Percentiles rank a stretch among this genome's conserved stretches.
phyloP scores from a whole-genome alignment of 2,888 invertebrate species.

The Gisinianus flammeolus region DNA sequence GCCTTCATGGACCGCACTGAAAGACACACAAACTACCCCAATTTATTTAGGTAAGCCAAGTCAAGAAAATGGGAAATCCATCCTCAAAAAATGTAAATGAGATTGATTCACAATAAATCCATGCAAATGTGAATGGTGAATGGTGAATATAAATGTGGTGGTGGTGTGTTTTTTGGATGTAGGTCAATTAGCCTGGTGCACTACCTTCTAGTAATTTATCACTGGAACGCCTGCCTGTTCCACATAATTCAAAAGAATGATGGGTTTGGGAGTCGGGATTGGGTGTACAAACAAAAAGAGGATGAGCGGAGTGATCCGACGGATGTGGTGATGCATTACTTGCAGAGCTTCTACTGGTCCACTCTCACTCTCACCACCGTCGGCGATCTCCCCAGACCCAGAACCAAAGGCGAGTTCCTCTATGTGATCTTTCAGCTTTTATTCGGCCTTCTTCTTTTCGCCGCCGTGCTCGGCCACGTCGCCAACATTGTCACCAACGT shows the following conservation, averaged over 20 bases:
- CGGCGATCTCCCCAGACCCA: constrained; percentile 54
- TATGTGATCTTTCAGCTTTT: constrained; percentile 94
- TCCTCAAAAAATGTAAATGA: too few species aligned
- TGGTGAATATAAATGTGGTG: neutral
- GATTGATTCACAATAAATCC: too few species aligned
- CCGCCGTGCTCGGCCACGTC: constrained; percentile 95
- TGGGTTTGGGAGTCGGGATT: constrained; percentile 90
- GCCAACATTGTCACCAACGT: constrained; percentile 98
- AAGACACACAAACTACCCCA: constrained; percentile 98
- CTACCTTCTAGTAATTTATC: constrained; percentile 96
- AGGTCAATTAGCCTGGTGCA: constrained; percentile 88
- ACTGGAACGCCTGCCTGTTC: constrained; percentile 99
- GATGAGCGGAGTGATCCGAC: constrained; percentile 68
- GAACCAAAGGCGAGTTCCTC: constrained; percentile 92
- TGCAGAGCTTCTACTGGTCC: constrained; percentile 98
- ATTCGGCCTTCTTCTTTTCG: constrained; percentile 92
- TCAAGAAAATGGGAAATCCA: too few species aligned
- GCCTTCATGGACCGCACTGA: constrained; percentile 98
- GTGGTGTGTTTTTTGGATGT: neutral
- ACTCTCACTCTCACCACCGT: constrained; percentile 75
- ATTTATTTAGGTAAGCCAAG: constrained; percentile 74
- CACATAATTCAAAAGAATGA: constrained; percentile 95
- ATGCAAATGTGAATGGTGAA: neutral
- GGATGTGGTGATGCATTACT: constrained; percentile 91
- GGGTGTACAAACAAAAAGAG: constrained; percentile 76